These are phyloP conservation scores for Xerus inauris DNA, from an alignment of 2,113 vertebrate genomes.

Conservation along the genomic window DNA sequence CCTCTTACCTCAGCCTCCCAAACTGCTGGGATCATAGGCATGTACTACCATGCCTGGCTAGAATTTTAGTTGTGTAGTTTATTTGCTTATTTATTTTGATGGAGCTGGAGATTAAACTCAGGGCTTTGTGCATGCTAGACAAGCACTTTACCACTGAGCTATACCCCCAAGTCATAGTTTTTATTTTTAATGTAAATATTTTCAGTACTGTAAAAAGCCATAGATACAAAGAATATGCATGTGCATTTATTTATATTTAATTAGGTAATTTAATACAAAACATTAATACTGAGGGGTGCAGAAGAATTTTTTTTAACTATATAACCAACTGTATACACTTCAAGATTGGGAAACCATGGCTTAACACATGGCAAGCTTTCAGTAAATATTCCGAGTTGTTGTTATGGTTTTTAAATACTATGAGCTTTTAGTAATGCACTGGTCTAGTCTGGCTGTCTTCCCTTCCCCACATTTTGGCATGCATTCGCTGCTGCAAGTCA, in stretches of 20 bases:
- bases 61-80: not conserved
- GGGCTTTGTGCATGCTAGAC: not conserved
- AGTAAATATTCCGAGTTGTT: slow-evolving; percentile 62
- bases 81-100: not conserved
- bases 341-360: not conserved
- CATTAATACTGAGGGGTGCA: not conserved
- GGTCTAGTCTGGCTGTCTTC: slow-evolving; percentile 11
- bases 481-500: not conserved
- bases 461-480: not conserved
- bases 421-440: not conserved
- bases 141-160: not conserved
- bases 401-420: slow-evolving; percentile 60
- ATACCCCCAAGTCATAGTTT: not conserved
- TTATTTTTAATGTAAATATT: slow-evolving; percentile 7
- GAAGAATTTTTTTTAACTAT: slow-evolving; percentile 19
- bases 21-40: no score
- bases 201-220: not conserved
- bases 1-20: no score
- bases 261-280: slow-evolving; percentile 7
- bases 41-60: not conserved
- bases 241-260: slow-evolving; percentile 1
- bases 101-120: not conserved
- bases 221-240: not conserved
- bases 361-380: slow-evolving; percentile 51
- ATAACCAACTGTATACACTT: not conserved